These are phyloP conservation scores for Corythornis cristatus DNA, from an alignment of 2,113 vertebrate species.

Conservation along the genomic window DNA sequence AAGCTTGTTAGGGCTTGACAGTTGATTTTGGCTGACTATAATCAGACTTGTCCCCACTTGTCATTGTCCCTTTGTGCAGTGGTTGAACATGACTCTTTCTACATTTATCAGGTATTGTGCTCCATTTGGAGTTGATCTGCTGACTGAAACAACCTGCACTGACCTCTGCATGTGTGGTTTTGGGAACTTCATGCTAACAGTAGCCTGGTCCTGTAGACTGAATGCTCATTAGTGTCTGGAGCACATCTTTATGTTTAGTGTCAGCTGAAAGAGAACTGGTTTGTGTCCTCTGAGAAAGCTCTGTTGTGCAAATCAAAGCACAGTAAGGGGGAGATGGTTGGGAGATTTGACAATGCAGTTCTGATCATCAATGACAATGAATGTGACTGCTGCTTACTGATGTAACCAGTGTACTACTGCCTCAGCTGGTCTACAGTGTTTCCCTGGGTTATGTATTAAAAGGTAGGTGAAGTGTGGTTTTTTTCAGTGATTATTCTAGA, in stretches of 20 bases:
- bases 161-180: not conserved
- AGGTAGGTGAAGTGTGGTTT: not conserved
- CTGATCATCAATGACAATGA: not conserved
- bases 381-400: not conserved
- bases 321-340: not conserved
- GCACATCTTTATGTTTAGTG: not conserved
- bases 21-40: constrained; percentile 61
- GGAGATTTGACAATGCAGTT: not conserved
- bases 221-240: not conserved
- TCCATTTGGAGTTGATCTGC: not conserved
- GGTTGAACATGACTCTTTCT: constrained; percentile 20
- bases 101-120: not conserved
- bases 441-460: not conserved
- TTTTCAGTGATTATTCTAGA: not conserved
- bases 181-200: not conserved
- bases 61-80: constrained; percentile 53
- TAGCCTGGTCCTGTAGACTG: not conserved
- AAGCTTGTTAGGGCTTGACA: constrained; percentile 60
- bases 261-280: not conserved
- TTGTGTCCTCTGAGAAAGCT: not conserved
- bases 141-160: not conserved
- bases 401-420: not conserved
- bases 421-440: not conserved
- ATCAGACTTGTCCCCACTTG: constrained; percentile 54
- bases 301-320: not conserved